Base-by-base conservation (phyloP, 2,113 vertebrate species). In the Semicossyphus pulcher region DNA sequence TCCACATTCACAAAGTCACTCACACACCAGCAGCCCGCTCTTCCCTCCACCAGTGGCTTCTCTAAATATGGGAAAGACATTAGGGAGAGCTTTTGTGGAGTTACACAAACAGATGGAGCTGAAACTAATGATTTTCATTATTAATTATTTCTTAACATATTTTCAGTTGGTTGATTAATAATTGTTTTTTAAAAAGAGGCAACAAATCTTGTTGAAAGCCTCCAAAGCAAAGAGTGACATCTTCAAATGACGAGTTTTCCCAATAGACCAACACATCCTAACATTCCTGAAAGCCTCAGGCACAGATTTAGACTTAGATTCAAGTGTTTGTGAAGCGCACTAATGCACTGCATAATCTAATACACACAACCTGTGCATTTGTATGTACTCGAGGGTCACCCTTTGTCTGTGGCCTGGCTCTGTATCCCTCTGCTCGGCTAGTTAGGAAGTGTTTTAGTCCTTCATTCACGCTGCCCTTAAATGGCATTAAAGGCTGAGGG, bases 401-500 rank as follows among this genome's bases (percentile, higher is more conserved):
- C 36, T 82, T 37, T 60, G 44, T 69, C 34, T n/a, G 53, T 18
- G 5, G 26, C 20, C n/a, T 69, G 34, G 48, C 49, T 53, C 45
- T 42, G 51, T 34, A 70, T 76, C 31, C 28, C 73, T 87, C 76
- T 78, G 58, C 77, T 81, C 84, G 68, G 80, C 51, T 72, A 67
- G 49, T 47, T 70, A 51, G 70, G 87, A 72, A 86, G 80, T 21
- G 65, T 58, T 57, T 84, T 88, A 81, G 85, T 84, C 67, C 34
- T 53, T 76, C 42, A 61, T 75, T 70, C 73, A 77, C 68, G 53
- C 63, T 20, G 73, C 44, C 90, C 85, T 87, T 86, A 90, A 84
- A 91, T 89, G 86, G 88, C 73, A 65, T 83, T 20, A 74, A 66
- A 14, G 34, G 31, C 67, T 68, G 51, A 83, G 29, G 76, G 80